Percentiles rank a stretch among this genome's conserved stretches.
phyloP scores from a whole-genome alignment of 2,888 invertebrate species.

The Eupelmus urozonus region DNA sequence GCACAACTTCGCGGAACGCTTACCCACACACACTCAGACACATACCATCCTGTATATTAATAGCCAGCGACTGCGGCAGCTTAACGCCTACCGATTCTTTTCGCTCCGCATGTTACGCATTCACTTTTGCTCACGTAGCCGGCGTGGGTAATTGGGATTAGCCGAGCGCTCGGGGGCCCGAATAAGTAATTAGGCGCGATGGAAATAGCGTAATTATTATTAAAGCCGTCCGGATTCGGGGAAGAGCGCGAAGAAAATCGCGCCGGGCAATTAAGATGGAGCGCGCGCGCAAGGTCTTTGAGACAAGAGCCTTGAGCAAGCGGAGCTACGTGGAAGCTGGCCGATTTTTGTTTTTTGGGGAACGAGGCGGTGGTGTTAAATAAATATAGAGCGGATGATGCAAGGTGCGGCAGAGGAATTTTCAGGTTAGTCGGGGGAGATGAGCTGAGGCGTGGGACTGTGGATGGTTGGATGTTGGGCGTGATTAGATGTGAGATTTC shows the following conservation, averaged over 20 bases:
- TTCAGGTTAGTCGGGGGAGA: too few species aligned
- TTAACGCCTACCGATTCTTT: slow-evolving; percentile 5
- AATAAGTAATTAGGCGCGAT: slow-evolving; percentile 38
- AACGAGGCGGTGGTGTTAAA: too few species aligned
- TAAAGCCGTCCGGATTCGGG: neutral
- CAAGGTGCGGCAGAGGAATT: too few species aligned
- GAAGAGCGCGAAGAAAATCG: slow-evolving; percentile 31
- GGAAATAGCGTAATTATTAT: slow-evolving; percentile 35
- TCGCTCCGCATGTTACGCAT: neutral
- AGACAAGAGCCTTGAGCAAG: too few species aligned
- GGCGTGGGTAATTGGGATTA: slow-evolving; percentile 15
- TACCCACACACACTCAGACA: too few species aligned
- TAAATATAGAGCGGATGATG: too few species aligned
- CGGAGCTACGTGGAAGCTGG: too few species aligned
- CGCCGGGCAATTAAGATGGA: slow-evolving; percentile 18
- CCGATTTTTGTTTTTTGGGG: too few species aligned
- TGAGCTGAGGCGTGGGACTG: too few species aligned
- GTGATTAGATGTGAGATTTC: too few species aligned
- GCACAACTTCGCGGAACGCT: slow-evolving; percentile 1
- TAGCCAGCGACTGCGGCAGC: too few species aligned
- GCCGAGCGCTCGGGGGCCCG: neutral
- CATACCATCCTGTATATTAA: neutral
- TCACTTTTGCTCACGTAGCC: neutral
- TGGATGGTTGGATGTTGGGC: too few species aligned
- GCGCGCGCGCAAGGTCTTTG: neutral